Conservation (phyloP, 1,140 invertebrate species). For the Eriosoma lanigerum region DNA sequence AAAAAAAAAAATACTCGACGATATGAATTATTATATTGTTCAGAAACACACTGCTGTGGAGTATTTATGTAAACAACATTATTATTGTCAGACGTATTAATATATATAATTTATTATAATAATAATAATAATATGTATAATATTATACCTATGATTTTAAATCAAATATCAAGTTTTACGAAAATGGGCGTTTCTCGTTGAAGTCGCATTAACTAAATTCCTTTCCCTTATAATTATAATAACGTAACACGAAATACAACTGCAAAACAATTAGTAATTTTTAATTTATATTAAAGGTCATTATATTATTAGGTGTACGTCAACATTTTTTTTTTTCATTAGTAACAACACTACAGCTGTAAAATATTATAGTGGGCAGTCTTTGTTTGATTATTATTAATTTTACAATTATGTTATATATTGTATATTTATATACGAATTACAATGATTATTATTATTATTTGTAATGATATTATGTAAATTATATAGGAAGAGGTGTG, state of each 20-base stretch:
- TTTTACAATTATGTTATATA: neutral
- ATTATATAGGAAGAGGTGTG: slow-evolving; percentile 11
- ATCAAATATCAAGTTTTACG: neutral
- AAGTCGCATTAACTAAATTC: neutral
- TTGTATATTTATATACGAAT: neutral
- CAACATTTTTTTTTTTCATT: neutral
- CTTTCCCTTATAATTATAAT: neutral
- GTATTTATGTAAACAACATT: slow-evolving; percentile 4
- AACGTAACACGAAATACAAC: neutral
- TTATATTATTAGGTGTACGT: neutral
- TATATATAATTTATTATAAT: too few relatives aligned
- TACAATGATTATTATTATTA: too few relatives aligned
- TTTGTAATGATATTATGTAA: neutral
- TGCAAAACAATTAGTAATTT: slow-evolving; percentile 2
- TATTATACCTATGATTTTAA: neutral
- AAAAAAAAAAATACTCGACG: neutral
- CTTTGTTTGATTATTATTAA: slow-evolving; percentile 2
- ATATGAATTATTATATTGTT: neutral
- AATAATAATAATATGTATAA: neutral
- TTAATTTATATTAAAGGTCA: neutral
- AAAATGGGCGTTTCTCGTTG: slow-evolving; percentile 12
- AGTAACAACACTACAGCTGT: neutral
- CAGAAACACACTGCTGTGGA: neutral
- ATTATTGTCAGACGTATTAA: neutral
- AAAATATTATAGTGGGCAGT: neutral